Base-by-base conservation (phyloP, 37 sponge, comb jelly and placozoan species). In the Chondrosia reniformis region DNA sequence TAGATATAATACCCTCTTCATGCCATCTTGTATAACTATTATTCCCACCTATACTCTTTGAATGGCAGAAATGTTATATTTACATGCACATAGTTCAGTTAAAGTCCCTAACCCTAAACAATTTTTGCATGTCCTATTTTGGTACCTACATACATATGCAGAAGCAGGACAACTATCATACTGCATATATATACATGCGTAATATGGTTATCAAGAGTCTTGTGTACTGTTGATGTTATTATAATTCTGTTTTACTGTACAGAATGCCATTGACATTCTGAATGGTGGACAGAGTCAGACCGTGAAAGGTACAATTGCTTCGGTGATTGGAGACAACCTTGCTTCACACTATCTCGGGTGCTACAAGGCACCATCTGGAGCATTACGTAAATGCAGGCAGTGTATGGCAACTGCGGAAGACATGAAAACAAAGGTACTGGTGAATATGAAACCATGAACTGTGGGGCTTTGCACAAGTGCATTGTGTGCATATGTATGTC, bases 291-390 rank as follows among this genome's bases (percentile, higher is more conserved):
- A 25, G 28, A 10, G 2, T 4, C 58, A 56, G 6, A 28, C 38
- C 30, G 21, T 82, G 4, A 45, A 33, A 75, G 75, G 83, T 21
- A 56, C 76, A 27, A 25, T 82, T 17, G 55, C 76, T 3, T 21
- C 42, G 22, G 54, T 82, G 32, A 75, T 64, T 33, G 83, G 64
- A 33, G 83, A 82, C 63, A 82, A 82, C 43, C 83, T 52, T 28
- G 83, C 64, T 4, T 62, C 76, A 28, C 8, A 21, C 10, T 27
- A 45, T 43, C 64, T 82, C 0, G 83, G 83, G 3, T 75, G 83
- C 2, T 74, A 75, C 45, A 82, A 82, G 46, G 75, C 74, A 33
- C 59, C 64, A 22, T 31, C 46, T 6, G 33, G 64, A 62, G 75
- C 83, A 22, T 62, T 45, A n/a, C 36, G 75, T 12, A 13, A 22